Evolutionary conservation across 2,797 vertebrate genomes (phyloP).

Genomic region (Amazona ochrocephala): DNA sequence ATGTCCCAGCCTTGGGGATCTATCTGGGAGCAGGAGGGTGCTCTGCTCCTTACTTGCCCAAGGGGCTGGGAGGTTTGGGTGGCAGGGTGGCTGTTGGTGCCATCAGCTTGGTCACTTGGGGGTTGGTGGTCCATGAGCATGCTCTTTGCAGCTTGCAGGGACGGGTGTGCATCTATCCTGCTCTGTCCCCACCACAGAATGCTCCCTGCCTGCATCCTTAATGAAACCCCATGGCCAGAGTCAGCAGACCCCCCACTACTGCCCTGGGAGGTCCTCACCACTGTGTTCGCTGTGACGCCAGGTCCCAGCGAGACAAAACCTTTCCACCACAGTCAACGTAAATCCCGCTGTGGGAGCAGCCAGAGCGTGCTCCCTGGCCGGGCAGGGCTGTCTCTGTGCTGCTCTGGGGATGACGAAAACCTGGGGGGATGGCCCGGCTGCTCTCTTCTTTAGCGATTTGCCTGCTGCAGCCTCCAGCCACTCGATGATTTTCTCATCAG

Average conservation of each 20-base stretch:
- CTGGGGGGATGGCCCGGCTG: neutral
- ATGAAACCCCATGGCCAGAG: neutral
- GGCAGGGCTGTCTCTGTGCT: neutral
- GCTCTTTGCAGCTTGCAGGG: neutral
- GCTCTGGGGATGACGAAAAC: neutral
- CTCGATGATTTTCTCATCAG: constrained; percentile 48
- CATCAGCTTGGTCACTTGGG: neutral
- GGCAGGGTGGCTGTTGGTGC: neutral
- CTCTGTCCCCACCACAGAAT: rapidly evolving
- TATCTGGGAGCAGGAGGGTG: neutral
- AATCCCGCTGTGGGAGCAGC: neutral
- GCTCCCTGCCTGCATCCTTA: neutral
- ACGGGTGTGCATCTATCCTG: neutral
- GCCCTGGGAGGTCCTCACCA: rapidly evolving
- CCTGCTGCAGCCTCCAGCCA: neutral
- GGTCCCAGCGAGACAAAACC: neutral
- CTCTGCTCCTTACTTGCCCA: neutral
- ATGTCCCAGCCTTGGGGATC: neutral
- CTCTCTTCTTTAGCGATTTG: constrained; percentile 11
- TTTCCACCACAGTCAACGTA: neutral
- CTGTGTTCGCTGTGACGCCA: neutral
- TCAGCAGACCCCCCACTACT: neutral
- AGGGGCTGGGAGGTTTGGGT: rapidly evolving
- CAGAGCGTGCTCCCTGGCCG: neutral
- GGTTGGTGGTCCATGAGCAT: neutral